A percentile compares a stretch with the other conserved stretches of the same genome.
These are phyloP conservation scores for Scaptomyza parva DNA, from an alignment of 2,888 invertebrate species.

Conservation along the genomic window DNA sequence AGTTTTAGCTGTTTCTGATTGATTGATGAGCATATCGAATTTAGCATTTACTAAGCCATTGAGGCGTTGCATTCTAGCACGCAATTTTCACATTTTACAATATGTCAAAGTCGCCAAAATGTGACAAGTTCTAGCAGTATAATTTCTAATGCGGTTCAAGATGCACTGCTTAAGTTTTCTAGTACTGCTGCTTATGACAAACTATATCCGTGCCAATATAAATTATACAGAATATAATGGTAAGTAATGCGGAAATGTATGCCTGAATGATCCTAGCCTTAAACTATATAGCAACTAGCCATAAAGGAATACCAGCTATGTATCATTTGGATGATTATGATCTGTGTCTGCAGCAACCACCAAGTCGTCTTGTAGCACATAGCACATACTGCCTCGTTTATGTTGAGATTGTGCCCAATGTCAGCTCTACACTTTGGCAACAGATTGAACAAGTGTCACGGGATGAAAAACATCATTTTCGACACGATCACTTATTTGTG, in stretches of 20 bases:
- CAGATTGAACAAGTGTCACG: slow-evolving; percentile 68
- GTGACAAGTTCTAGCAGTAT: slow-evolving; percentile 35
- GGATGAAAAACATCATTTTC: slow-evolving; percentile 68
- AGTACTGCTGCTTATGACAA: slow-evolving; percentile 16
- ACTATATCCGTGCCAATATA: slow-evolving; percentile 5
- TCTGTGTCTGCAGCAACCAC: slow-evolving; percentile 85
- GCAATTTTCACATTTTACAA: slow-evolving; percentile 40
- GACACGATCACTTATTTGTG: slow-evolving; percentile 77
- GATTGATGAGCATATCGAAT: slow-evolving; percentile 47
- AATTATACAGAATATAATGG: slow-evolving; percentile 52
- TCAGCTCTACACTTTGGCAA: slow-evolving; percentile 72
- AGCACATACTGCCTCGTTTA: slow-evolving; percentile 77
- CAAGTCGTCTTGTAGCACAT: slow-evolving; percentile 28
- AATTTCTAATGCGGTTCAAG: slow-evolving; percentile 34
- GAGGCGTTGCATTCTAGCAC: slow-evolving; percentile 52
- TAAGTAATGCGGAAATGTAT: slow-evolving; percentile 35
- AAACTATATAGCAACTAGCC: slow-evolving; percentile 63
- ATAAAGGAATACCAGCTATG: slow-evolving; percentile 76
- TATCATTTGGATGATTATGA: slow-evolving; percentile 81
- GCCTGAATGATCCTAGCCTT: not conserved
- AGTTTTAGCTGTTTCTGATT: slow-evolving; percentile 33
- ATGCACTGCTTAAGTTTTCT: slow-evolving; percentile 25
- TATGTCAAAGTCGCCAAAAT: slow-evolving; percentile 25
- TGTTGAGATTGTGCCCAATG: slow-evolving; percentile 76
- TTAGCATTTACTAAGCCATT: slow-evolving; percentile 51